These are phyloP conservation scores for Prionailurus bengalensis DNA, from an alignment of 2,113 vertebrate species.

Conservation along the genomic window DNA sequence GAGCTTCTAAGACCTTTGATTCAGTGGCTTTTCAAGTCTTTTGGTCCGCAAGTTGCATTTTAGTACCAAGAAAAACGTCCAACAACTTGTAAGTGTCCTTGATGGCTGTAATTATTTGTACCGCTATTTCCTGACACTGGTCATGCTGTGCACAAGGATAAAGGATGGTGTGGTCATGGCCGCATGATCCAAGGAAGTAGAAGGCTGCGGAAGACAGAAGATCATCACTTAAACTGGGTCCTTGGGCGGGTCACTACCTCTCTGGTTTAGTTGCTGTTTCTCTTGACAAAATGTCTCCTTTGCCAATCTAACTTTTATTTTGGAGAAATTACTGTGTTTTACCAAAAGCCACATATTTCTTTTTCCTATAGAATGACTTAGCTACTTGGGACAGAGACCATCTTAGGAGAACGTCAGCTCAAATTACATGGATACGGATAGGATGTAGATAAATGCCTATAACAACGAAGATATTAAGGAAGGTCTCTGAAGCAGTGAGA, in stretches of 20 bases:
- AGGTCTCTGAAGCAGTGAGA: background rate
- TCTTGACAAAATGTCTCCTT: background rate
- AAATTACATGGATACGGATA: background rate
- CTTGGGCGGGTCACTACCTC: background rate
- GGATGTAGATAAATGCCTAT: background rate
- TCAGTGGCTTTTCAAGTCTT: background rate
- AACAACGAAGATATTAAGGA: background rate
- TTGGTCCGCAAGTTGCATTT: slow-evolving; percentile 13
- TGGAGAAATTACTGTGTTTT: background rate
- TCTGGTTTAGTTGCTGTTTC: background rate
- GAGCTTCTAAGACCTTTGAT: background rate
- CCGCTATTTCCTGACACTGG: background rate
- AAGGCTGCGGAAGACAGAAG: accelerated
- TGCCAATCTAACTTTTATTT: background rate
- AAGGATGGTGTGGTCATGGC: background rate
- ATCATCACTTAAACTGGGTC: background rate
- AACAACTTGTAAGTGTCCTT: background rate
- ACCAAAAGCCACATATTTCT: background rate
- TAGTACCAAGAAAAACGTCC: background rate
- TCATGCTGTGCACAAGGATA: background rate
- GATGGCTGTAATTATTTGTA: background rate
- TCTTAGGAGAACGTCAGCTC: background rate
- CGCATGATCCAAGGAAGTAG: background rate
- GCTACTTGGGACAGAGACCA: background rate
- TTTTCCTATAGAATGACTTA: background rate